Conservation (phyloP, 2,888 invertebrate species). For the Rutpela maculata region DNA sequence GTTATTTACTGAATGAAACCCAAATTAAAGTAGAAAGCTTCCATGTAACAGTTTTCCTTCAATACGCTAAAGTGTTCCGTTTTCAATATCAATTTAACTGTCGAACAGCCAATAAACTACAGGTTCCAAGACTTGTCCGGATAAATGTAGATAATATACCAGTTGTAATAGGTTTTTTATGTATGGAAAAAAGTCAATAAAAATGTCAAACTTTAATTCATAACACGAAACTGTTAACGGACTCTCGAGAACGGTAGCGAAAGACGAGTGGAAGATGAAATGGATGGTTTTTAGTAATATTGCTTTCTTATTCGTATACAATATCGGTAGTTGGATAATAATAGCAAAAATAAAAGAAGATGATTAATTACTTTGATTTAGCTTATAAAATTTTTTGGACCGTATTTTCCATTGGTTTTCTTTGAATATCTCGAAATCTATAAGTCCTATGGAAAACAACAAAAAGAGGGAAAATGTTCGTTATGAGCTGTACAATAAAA, state of each 20-base stretch:
- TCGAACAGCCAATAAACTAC: constrained; percentile 17
- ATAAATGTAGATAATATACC: constrained; percentile 5
- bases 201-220: neutral
- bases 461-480: too few species aligned
- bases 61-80: constrained; percentile 22
- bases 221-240: neutral
- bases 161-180: neutral
- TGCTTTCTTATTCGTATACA: too few species aligned
- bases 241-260: neutral
- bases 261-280: neutral
- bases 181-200: neutral
- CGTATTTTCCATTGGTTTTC: too few species aligned
- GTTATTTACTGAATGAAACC: constrained; percentile 22
- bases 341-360: too few species aligned
- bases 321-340: too few species aligned
- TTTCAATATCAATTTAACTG: constrained; percentile 23
- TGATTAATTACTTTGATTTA: too few species aligned
- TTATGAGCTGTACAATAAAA: too few species aligned
- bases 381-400: too few species aligned
- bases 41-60: constrained; percentile 16
- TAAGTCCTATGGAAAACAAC: too few species aligned
- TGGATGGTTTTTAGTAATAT: neutral
- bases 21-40: constrained; percentile 9
- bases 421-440: too few species aligned
- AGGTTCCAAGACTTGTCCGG: neutral